phyloP scores from a whole-genome alignment of 1,140 invertebrate species.

The Centruroides sculpturatus region DNA sequence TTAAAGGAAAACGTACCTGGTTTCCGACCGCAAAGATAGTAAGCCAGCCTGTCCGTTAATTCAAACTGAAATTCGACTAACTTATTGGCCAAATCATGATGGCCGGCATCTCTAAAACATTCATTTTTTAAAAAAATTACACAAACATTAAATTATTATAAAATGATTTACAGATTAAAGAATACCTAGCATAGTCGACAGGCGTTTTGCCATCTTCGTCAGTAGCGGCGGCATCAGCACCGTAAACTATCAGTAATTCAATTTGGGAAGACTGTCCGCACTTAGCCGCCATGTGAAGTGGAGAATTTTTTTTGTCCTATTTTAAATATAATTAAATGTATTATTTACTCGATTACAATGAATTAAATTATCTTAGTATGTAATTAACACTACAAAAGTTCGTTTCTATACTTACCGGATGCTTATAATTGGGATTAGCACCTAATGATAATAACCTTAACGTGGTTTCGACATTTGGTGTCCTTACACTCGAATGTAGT shows the following conservation, averaged over 20 bases:
- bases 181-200: slow-evolving; percentile 65
- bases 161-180: neutral
- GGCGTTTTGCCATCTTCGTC: slow-evolving; percentile 62
- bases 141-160: no score
- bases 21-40: slow-evolving; percentile 69
- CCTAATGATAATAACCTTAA: slow-evolving; percentile 80
- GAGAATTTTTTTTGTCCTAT: slow-evolving; percentile 79
- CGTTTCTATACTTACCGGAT: slow-evolving; percentile 45
- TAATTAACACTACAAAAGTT: neutral
- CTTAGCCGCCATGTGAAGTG: slow-evolving; percentile 83
- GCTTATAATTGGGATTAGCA: slow-evolving; percentile 92
- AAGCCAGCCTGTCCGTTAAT: slow-evolving; percentile 79
- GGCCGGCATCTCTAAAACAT: slow-evolving; percentile 49
- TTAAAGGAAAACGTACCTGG: slow-evolving; percentile 31
- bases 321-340: slow-evolving; percentile 2
- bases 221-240: slow-evolving; percentile 71
- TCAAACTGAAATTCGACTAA: slow-evolving; percentile 84
- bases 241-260: slow-evolving; percentile 84
- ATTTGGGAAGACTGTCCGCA: slow-evolving; percentile 69
- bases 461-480: slow-evolving; percentile 82
- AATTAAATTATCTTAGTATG: neutral
- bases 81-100: slow-evolving; percentile 66
- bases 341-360: neutral
- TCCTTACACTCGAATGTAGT: slow-evolving; percentile 88
- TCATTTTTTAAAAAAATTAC: neutral